Base-by-base conservation (phyloP, 2,888 invertebrate species). In the Amorpha juglandis region DNA sequence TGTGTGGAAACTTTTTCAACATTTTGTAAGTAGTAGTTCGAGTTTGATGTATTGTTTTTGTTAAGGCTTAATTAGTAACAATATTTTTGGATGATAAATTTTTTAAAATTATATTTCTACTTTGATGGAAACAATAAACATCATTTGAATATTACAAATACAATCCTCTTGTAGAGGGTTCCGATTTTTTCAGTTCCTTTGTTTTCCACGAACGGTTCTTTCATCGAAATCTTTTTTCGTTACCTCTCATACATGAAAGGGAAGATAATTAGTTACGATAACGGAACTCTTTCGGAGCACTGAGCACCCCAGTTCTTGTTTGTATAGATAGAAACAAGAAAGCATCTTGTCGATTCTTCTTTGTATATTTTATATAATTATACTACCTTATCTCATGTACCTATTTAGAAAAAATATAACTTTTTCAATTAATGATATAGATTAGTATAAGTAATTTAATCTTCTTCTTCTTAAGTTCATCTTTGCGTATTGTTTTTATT, bases 251-350 rank as follows among this genome's bases (percentile, higher is more conserved):
- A 78, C 80, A 88, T 87, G 78, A 89, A 89, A 86, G 84, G 74
- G 80, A 83, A 87, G 83, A 86, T 89, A 87, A 89, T 88, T 88
- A 87, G 79, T 78, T 71, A 66, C 70, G 70, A 75, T 79, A 77
- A 76, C 71, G 69, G 74, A 78, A 70, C 70, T 73, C 77, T 79
- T 79, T 76, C 69, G 68, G 74, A 69, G n/a, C 68, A 70, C 65
- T 21, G 19, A 27, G 52, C 27, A 14, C 11, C 51, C 51, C 4
- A 51, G 19, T 11, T 14, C 14, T 27, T 19, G 27, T 3, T 27
- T 14, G 12, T 27, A 27, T 27, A 12, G 21, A 27, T 52, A 14
- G 27, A 27, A 12, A 52, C 14, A 48, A 14, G 14, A 14, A 9
- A 27, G 3, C 14, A 52, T 27, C 7, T 12, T 27, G 27, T 14